These are phyloP conservation scores for Cyprinella venusta DNA, from an alignment of 2,797 vertebrate species.

Conservation along the genomic window DNA sequence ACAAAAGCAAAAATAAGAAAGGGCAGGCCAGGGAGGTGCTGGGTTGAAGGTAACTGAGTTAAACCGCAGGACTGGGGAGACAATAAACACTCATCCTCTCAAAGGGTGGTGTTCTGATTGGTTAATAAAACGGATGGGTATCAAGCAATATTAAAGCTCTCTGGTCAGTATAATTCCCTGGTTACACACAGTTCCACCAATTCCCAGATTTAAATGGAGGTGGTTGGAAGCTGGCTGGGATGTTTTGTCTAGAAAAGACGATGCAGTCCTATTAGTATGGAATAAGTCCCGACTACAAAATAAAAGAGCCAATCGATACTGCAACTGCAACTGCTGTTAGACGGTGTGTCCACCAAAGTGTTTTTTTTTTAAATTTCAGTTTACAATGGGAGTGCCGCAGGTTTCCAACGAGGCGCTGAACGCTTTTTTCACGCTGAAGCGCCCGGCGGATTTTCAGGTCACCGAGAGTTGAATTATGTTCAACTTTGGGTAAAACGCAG, in stretches of 20 bases:
- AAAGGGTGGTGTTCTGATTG: slow-evolving; percentile 1
- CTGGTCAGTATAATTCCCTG: slow-evolving; percentile 44
- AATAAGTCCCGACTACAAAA: neutral
- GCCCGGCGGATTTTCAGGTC: too few species aligned
- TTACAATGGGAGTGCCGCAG: too few species aligned
- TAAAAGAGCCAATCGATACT: neutral
- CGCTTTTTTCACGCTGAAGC: too few species aligned
- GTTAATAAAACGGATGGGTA: slow-evolving; percentile 1
- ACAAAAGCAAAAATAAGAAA: slow-evolving; percentile 66
- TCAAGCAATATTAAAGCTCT: slow-evolving; percentile 31
- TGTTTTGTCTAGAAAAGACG: neutral
- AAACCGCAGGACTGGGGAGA: slow-evolving; percentile 42
- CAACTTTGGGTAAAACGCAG: too few species aligned
- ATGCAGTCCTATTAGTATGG: neutral
- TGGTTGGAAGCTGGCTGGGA: slow-evolving; percentile 32
- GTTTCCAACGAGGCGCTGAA: too few species aligned
- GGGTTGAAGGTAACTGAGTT: slow-evolving; percentile 20
- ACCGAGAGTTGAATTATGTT: too few species aligned
- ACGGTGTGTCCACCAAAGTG: too few species aligned
- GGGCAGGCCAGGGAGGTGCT: slow-evolving; percentile 33
- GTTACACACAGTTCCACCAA: slow-evolving; percentile 19
- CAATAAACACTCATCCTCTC: slow-evolving; percentile 21
- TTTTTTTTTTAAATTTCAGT: too few species aligned
- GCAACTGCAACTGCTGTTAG: neutral
- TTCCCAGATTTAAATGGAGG: slow-evolving; percentile 46